These are phyloP conservation scores for Argya squamiceps DNA, from an alignment of 2,797 vertebrate genomes.

Conservation along the genomic window DNA sequence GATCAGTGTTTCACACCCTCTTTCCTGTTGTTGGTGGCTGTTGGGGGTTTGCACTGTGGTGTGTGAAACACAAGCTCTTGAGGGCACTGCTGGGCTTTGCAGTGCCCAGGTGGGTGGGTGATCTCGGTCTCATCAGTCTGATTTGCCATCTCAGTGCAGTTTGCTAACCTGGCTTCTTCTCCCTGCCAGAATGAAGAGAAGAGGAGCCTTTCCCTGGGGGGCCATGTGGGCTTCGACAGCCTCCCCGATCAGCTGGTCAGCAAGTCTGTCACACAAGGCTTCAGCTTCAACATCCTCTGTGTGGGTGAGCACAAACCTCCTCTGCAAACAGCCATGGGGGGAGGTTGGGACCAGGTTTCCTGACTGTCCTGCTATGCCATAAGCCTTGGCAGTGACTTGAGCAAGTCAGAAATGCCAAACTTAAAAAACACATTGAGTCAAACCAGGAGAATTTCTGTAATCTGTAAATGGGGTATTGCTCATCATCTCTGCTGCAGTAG, in stretches of 20 bases:
- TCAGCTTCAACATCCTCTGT: constrained; percentile 99
- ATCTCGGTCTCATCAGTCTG: background rate
- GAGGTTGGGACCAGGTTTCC: background rate
- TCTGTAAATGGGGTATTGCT: background rate
- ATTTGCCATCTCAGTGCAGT: background rate
- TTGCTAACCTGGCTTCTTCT: background rate
- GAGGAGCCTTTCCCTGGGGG: constrained; percentile 89
- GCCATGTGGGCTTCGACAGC: constrained; percentile 98
- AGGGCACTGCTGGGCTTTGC: background rate
- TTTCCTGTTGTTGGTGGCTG: background rate
- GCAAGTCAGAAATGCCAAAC: background rate
- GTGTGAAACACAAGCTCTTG: background rate
- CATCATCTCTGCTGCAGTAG: background rate
- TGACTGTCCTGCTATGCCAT: background rate
- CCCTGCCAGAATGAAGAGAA: constrained; percentile 88
- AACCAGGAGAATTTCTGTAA: background rate
- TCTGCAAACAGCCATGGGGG: background rate
- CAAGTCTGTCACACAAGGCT: constrained; percentile 97
- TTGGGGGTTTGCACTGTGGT: background rate
- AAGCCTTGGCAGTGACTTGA: background rate
- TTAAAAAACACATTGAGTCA: background rate
- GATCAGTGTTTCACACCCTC: background rate
- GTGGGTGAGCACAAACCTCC: constrained; percentile 85
- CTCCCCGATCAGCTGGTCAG: constrained; percentile 98
- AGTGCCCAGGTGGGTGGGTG: background rate